Evolutionary conservation across 2,797 vertebrate species (phyloP).

Genomic region (Anisognathus igniventris): DNA sequence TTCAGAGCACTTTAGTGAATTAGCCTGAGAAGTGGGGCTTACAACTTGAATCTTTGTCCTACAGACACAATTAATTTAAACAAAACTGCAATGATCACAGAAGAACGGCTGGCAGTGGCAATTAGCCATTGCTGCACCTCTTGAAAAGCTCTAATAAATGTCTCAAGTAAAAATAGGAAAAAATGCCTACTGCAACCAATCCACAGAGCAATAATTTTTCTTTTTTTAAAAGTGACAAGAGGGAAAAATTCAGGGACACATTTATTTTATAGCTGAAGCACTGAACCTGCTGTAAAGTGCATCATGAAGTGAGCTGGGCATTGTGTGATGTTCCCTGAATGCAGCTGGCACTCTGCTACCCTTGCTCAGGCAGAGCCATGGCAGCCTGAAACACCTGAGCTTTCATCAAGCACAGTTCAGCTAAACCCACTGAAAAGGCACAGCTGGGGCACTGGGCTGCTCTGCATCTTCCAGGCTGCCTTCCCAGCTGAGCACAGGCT

Average conservation of each 20-base stretch:
- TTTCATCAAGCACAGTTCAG: not conserved
- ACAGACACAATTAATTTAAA: not conserved
- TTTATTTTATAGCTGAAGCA: not conserved
- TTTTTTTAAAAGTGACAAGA: not conserved
- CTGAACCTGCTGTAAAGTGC: not conserved
- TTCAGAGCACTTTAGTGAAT: not conserved
- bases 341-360: not conserved
- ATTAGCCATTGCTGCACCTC: not conserved
- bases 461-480: not conserved
- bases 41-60: not conserved
- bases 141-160: not conserved
- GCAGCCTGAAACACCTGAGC: not conserved
- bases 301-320: not conserved
- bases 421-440: not conserved
- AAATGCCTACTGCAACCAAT: not conserved
- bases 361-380: not conserved
- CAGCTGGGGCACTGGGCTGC: not conserved
- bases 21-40: not conserved
- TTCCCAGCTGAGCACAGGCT: not conserved
- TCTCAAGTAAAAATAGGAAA: not conserved
- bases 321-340: not conserved
- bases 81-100: not conserved
- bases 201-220: not conserved
- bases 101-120: not conserved
- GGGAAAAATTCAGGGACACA: not conserved